A percentile compares a stretch with the other conserved stretches of the same genome.
These are phyloP conservation scores for Diloba caeruleocephala DNA, from an alignment of 2,888 invertebrate genomes.

Conservation along the genomic window DNA sequence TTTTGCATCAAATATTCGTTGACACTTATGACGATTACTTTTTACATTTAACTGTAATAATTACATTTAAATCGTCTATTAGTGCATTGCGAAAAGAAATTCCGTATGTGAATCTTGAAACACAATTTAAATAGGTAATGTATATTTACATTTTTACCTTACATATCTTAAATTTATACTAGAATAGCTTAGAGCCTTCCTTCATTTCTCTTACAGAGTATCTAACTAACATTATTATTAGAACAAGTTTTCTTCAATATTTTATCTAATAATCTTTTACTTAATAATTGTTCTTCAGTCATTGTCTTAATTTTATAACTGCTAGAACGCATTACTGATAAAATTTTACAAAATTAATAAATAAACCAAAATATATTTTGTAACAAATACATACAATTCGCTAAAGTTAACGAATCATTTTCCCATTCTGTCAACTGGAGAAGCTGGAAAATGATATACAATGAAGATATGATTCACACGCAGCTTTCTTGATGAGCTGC, in stretches of 20 bases:
- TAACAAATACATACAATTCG: slow-evolving; percentile 14
- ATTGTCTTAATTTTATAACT: slow-evolving; percentile 63
- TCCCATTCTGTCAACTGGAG: slow-evolving; percentile 14
- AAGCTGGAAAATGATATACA: slow-evolving; percentile 13
- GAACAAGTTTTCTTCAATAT: slow-evolving; percentile 47
- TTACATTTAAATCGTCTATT: slow-evolving; percentile 44
- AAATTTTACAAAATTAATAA: slow-evolving; percentile 21
- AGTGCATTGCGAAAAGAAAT: slow-evolving; percentile 49
- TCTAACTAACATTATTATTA: slow-evolving; percentile 55
- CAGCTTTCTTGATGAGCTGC: slow-evolving; percentile 92
- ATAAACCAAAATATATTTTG: slow-evolving; percentile 30
- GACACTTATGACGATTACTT: slow-evolving; percentile 45
- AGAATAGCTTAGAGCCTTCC: slow-evolving; percentile 64
- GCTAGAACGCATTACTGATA: slow-evolving; percentile 50
- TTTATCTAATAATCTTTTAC: slow-evolving; percentile 56
- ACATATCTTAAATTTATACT: slow-evolving; percentile 28
- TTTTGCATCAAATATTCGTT: slow-evolving; percentile 32
- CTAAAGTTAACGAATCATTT: slow-evolving; percentile 9
- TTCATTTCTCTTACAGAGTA: slow-evolving; percentile 62
- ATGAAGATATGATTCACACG: slow-evolving; percentile 76
- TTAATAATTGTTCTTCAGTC: slow-evolving; percentile 69
- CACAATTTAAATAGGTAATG: slow-evolving; percentile 26
- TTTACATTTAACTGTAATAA: slow-evolving; percentile 40
- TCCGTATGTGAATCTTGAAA: slow-evolving; percentile 38
- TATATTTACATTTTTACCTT: slow-evolving; percentile 35